phyloP scores from a whole-genome alignment of 2,113 vertebrate species.

The Cinclus mexicanus region DNA sequence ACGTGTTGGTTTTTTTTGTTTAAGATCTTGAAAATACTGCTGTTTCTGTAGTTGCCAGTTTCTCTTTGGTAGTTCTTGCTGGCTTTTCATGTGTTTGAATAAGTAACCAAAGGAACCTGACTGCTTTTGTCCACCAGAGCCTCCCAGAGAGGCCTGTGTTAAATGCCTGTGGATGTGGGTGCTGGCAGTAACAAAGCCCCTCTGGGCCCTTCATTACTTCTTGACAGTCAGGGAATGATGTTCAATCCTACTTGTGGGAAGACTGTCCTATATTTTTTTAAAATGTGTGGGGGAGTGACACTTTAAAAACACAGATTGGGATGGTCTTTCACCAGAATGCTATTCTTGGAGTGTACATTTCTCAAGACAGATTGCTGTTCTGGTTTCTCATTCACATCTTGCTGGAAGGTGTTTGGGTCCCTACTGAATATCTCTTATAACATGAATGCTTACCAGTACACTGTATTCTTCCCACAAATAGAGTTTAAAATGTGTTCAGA shows the following conservation, averaged over 20 bases:
- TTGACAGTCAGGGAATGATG: neutral
- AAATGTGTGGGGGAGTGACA: neutral
- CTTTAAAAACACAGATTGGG: neutral
- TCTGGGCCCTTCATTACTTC: neutral
- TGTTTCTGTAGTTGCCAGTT: neutral
- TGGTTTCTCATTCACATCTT: constrained; percentile 2
- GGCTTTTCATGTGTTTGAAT: neutral
- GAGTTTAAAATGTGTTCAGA: neutral
- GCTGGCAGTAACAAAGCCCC: neutral
- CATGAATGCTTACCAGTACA: neutral
- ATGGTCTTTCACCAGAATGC: constrained; percentile 19
- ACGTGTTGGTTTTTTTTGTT: neutral
- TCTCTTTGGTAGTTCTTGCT: neutral
- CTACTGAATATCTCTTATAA: neutral
- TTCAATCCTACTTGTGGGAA: constrained; percentile 29
- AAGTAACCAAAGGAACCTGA: constrained; percentile 6
- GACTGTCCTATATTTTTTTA: neutral
- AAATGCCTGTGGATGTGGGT: neutral
- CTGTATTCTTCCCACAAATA: neutral
- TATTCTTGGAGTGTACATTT: neutral
- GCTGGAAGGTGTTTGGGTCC: neutral
- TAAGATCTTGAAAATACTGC: neutral
- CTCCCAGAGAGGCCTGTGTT: neutral
- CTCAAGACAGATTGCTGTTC: constrained; percentile 27
- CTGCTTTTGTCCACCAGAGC: neutral